Conservation (phyloP, 2,888 invertebrate genomes). For the Andrena fulva region DNA sequence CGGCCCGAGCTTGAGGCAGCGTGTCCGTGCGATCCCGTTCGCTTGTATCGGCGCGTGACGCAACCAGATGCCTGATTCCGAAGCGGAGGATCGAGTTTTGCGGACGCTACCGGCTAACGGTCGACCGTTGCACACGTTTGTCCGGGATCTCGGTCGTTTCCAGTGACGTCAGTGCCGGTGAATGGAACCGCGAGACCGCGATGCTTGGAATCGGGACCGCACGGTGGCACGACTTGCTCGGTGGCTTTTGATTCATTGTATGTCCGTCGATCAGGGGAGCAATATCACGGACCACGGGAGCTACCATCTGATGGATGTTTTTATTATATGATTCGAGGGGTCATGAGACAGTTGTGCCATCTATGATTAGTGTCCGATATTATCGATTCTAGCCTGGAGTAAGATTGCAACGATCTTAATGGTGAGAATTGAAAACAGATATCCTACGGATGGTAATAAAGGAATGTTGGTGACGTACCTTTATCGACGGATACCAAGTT, state of each 20-base stretch:
- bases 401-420: too few species aligned
- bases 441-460: too few species aligned
- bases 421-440: too few species aligned
- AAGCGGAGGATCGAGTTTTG: conserved; percentile 56
- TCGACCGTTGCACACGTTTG: conserved; percentile 42
- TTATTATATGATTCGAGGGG: too few species aligned
- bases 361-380: too few species aligned
- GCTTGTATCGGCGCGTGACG: conserved; percentile 66
- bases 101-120: conserved; percentile 72
- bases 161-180: conserved; percentile 64
- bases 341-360: too few species aligned
- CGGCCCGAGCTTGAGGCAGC: conserved; percentile 6
- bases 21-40: conserved; percentile 39
- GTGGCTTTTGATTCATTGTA: conserved; percentile 1
- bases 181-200: conserved; percentile 48
- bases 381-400: too few species aligned
- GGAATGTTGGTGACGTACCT: too few species aligned
- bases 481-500: too few species aligned
- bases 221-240: conserved; percentile 59
- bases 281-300: too few species aligned
- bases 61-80: conserved; percentile 70
- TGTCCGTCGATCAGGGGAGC: not conserved
- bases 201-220: conserved; percentile 40
- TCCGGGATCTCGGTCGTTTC: conserved; percentile 43
- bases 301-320: too few species aligned